A percentile compares a stretch with the other conserved stretches of the same genome.
Conservation (phyloP, 2,113 vertebrate genomes). For the Ameiurus melas region DNA sequence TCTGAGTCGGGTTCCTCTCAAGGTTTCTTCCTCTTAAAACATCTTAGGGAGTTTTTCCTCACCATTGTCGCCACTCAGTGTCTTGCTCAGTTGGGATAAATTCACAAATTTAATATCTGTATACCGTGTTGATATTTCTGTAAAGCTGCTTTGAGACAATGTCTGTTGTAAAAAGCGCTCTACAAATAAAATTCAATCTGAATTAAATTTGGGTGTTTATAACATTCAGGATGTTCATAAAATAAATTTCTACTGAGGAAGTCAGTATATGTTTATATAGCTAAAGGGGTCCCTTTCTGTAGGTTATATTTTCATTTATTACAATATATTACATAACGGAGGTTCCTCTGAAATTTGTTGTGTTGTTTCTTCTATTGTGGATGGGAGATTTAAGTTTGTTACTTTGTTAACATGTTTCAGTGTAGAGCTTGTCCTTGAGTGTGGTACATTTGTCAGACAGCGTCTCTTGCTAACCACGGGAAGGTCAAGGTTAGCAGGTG, state of each 20-base stretch:
- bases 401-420: background rate
- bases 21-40: too few species aligned
- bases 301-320: background rate
- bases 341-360: background rate
- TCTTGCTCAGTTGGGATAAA: too few species aligned
- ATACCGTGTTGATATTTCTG: too few species aligned
- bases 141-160: too few species aligned
- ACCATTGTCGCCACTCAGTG: too few species aligned
- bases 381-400: background rate
- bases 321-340: background rate
- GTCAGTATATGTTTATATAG: background rate
- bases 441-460: background rate
- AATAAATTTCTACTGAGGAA: background rate
- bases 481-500: slow-evolving; percentile 6
- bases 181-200: too few species aligned
- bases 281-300: background rate
- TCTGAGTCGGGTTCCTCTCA: too few species aligned
- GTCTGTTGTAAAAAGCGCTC: too few species aligned
- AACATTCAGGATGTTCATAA: background rate
- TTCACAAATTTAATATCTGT: too few species aligned
- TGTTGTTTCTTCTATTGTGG: background rate
- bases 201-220: background rate
- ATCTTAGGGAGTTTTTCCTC: too few species aligned
- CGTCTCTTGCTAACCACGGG: background rate
- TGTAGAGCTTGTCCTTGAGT: background rate